phyloP scores from a whole-genome alignment of 2,888 invertebrate species.

The Troides aeacus region DNA sequence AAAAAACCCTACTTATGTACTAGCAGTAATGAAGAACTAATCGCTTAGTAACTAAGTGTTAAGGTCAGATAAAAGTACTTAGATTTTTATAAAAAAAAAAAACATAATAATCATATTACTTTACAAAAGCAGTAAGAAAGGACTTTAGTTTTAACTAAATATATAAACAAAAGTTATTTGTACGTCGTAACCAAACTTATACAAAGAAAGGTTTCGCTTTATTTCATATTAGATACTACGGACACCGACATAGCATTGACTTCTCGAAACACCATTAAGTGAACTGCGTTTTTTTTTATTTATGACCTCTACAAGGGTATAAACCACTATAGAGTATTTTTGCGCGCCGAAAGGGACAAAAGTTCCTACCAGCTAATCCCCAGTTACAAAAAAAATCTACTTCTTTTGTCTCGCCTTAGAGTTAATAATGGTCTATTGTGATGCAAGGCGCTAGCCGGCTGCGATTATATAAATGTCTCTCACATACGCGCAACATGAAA shows the following conservation, averaged over 20 bases:
- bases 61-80: too few species aligned
- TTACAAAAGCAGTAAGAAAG: too few species aligned
- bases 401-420: conserved; percentile 45
- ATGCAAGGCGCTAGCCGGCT: conserved; percentile 31
- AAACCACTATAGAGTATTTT: conserved; percentile 5
- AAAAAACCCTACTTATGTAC: too few species aligned
- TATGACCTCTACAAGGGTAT: conserved; percentile 6
- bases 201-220: too few species aligned
- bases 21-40: too few species aligned
- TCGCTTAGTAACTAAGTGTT: too few species aligned
- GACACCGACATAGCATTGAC: background rate
- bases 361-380: background rate
- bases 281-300: conserved; percentile 6
- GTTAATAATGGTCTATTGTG: conserved; percentile 48
- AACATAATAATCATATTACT: too few species aligned
- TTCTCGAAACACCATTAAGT: conserved; percentile 1
- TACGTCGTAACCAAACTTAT: too few species aligned
- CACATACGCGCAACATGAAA: conserved; percentile 59
- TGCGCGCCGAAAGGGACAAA: background rate
- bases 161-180: too few species aligned
- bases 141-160: too few species aligned
- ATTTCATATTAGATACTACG: background rate
- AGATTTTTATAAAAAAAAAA: too few species aligned
- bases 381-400: conserved; percentile 25
- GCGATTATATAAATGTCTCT: conserved; percentile 46